Evolutionary conservation across 2,888 invertebrate species (phyloP).

Genomic region (Callinectes sapidus): DNA sequence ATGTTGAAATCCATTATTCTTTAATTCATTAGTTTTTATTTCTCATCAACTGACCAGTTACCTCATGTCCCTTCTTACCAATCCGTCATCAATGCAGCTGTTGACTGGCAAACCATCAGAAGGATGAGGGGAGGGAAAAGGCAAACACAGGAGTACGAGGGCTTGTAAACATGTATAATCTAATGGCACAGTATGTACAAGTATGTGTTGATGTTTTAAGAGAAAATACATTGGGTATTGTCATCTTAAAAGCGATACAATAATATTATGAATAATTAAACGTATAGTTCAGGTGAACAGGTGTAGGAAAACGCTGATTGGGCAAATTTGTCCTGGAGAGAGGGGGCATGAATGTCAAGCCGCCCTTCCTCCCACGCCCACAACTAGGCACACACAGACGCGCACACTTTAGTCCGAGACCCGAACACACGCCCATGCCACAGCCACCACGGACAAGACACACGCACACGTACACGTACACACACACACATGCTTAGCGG

Average conservation of each 20-base stretch:
- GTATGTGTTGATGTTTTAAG: conserved; percentile 51
- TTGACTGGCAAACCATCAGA: neutral
- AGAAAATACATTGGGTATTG: conserved; percentile 61
- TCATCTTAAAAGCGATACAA: conserved; percentile 60
- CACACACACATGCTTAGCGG: conserved; percentile 53
- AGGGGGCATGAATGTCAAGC: conserved; percentile 52
- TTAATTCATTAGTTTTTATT: neutral
- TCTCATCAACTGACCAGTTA: neutral
- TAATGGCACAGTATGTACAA: conserved; percentile 70
- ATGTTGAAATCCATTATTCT: neutral
- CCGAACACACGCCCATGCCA: conserved; percentile 44
- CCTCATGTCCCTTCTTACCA: neutral
- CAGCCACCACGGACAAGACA: conserved; percentile 43
- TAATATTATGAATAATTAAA: conserved; percentile 64
- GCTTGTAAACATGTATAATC: conserved; percentile 68
- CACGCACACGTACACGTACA: neutral
- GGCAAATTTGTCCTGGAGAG: conserved; percentile 40
- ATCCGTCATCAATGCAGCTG: neutral
- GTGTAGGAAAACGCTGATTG: conserved; percentile 24
- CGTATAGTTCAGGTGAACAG: conserved; percentile 42
- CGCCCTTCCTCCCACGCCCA: conserved; percentile 43
- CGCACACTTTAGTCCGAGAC: neutral
- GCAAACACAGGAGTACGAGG: conserved; percentile 16
- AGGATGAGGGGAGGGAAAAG: neutral
- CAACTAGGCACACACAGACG: conserved; percentile 44